Conservation (phyloP, 2,888 invertebrate species). For the Dicranocentrus wangi region DNA sequence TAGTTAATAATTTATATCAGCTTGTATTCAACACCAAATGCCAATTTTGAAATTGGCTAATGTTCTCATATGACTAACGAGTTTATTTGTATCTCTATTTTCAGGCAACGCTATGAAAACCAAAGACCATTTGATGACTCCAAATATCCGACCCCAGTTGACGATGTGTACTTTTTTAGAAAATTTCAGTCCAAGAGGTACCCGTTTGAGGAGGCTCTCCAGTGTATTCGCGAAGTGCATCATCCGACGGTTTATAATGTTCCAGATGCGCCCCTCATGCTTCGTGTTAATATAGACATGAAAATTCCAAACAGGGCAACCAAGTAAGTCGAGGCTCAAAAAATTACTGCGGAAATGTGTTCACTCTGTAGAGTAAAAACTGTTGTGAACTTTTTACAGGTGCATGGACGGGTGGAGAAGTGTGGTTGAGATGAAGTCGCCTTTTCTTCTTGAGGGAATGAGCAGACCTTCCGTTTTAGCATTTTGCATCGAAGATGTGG, state of each 20-base stretch:
- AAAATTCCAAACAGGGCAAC: conserved; percentile 75
- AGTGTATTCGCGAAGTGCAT: conserved; percentile 86
- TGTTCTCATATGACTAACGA: too few relatives aligned
- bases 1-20: neutral
- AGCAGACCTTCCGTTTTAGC: conserved; percentile 80
- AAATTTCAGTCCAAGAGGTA: conserved; percentile 80
- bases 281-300: conserved; percentile 88
- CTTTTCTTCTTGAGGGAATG: conserved; percentile 80
- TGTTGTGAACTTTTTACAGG: too few relatives aligned
- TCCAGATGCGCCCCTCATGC: conserved; percentile 82
- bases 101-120: conserved; percentile 61
- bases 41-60: too few relatives aligned
- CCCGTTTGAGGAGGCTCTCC: conserved; percentile 84
- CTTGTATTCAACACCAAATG: too few relatives aligned
- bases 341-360: too few relatives aligned
- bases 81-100: too few relatives aligned
- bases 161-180: conserved; percentile 80
- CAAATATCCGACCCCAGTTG: conserved; percentile 77
- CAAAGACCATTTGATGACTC: conserved; percentile 77
- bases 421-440: conserved; percentile 81
- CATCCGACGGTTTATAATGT: conserved; percentile 85
- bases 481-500: conserved; percentile 80
- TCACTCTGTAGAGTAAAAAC: too few relatives aligned
- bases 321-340: conserved; percentile 60
- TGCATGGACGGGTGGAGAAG: conserved; percentile 82